Conservation (phyloP, 1,140 invertebrate species). For the Hypothenemus hampei region DNA sequence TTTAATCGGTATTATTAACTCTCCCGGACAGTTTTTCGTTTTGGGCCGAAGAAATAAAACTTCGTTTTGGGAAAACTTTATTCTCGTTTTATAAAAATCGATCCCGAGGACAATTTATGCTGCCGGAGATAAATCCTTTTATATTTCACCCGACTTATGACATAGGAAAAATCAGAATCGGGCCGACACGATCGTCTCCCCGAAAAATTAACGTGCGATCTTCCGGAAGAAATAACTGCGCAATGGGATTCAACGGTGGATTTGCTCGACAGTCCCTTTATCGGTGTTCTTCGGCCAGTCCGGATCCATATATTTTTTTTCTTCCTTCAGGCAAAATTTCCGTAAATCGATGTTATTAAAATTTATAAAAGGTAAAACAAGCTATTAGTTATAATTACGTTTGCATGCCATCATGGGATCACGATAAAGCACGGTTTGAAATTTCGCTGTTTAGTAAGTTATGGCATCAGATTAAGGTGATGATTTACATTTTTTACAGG, state of each 20-base stretch:
- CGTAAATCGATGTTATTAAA: constrained; percentile 33
- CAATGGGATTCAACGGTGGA: constrained; percentile 1
- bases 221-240: constrained; percentile 11
- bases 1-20: constrained; percentile 17
- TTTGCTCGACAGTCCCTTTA: constrained; percentile 1
- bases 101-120: neutral
- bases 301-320: too few species aligned
- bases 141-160: constrained; percentile 22
- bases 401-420: constrained; percentile 41
- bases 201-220: constrained; percentile 27
- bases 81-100: too few species aligned
- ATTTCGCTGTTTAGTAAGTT: constrained; percentile 43
- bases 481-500: constrained; percentile 40
- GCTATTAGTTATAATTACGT: constrained; percentile 46
- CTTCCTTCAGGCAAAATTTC: too few species aligned
- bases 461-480: constrained; percentile 42
- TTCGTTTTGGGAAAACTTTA: neutral
- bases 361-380: constrained; percentile 44
- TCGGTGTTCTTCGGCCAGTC: too few species aligned
- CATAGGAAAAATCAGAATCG: constrained; percentile 20
- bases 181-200: constrained; percentile 9
- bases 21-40: neutral
- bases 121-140: neutral
- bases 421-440: constrained; percentile 38
- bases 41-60: neutral